These are phyloP conservation scores for Galeruca laticollis DNA, from an alignment of 2,888 invertebrate species.

Conservation along the genomic window DNA sequence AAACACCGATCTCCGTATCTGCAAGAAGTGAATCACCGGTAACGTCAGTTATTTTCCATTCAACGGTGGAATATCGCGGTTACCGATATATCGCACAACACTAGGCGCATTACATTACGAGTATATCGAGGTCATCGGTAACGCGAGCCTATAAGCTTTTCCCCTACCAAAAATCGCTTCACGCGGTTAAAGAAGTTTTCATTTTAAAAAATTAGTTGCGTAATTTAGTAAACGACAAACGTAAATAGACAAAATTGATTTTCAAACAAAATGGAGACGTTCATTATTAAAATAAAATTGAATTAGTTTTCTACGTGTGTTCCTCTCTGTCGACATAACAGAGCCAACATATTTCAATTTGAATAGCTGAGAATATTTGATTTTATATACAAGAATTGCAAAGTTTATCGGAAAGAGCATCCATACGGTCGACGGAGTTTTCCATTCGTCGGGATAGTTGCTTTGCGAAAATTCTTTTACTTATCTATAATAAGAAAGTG, in stretches of 20 bases:
- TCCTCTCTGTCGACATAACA: conserved; percentile 32
- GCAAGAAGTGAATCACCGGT: no score
- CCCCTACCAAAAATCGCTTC: no score
- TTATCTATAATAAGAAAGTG: conserved; percentile 45
- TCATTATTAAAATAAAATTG: conserved; percentile 39
- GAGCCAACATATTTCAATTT: conserved; percentile 60
- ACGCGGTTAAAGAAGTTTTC: no score
- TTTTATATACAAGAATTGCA: conserved; percentile 58
- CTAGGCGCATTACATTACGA: no score
- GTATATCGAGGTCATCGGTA: no score
- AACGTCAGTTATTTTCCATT: no score
- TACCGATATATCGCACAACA: no score
- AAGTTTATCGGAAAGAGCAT: conserved; percentile 59
- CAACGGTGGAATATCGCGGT: no score
- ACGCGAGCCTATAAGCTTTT: no score
- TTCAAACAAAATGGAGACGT: conserved; percentile 40
- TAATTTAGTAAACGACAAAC: no score
- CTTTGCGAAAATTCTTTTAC: conserved; percentile 42
- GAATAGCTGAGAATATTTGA: conserved; percentile 58
- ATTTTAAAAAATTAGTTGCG: no score
- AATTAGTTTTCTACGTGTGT: conserved; percentile 46
- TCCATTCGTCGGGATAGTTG: conserved; percentile 47
- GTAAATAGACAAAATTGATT: background rate
- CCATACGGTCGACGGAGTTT: conserved; percentile 57
- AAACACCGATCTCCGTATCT: no score